Evolutionary conservation across 2,797 vertebrate species (phyloP), one percentile per base, ranked within the genome.

Genomic region (Anisognathus igniventris): DNA sequence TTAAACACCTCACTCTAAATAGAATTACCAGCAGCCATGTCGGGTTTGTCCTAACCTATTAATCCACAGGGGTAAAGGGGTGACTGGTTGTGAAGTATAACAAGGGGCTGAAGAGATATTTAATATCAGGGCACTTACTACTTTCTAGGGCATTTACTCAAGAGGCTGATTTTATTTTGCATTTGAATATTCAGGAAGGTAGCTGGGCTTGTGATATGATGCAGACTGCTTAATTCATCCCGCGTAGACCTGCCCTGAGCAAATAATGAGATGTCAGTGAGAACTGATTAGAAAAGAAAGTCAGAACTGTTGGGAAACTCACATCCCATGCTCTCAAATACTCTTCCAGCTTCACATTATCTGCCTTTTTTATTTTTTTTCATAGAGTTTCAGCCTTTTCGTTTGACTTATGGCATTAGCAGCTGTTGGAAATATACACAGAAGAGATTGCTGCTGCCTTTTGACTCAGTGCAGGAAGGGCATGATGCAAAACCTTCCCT

Each of bases 401-500:
- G 82, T 75, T 94, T 90, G 66, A 48, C 62, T 83, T 70, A 74
- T 0, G 18, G 37, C 14, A 8, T 94, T 78, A 91, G 78, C 88
- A 93, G 93, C 92, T 93, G 93, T 93, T 88, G 83, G 80, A 94
- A 95, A 84, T 50, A 14, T 45, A 40, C 64, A 87, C 81, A 84
- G 80, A 80, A 71, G 51, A 73, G 70, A 88, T 61, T 89, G 37
- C 82, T 80, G 68, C 64, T 94, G 88, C 79, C 77, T 94, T 90
- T 74, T 88, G 64, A 95, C 74, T 94, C 85, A 31, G 45, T 58
- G 72, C 88, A 93, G 93, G 95, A 96, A 94, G 66, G 58, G 91
- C 85, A 90, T 86, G 92, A 94, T 94, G 89, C 85, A 93, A 96
- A 95, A 92, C 66, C 82, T 88, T 90, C 75, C 62, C 92, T 91